phyloP scores from a whole-genome alignment of 2,888 invertebrate genomes.

The Spicauda simplicius region DNA sequence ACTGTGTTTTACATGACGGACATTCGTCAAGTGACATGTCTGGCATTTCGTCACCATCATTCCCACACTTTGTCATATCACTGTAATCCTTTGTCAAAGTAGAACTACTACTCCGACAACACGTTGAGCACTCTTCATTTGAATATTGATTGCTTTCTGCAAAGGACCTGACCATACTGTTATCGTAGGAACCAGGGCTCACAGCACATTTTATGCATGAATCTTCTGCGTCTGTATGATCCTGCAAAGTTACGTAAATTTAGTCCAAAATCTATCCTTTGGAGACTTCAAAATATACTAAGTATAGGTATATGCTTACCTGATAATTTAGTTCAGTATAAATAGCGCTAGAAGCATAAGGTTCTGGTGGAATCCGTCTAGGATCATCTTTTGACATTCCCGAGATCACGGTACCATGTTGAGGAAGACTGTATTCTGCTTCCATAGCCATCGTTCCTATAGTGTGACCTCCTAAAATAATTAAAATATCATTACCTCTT shows the following conservation, averaged over 20 bases:
- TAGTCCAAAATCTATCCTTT: neutral
- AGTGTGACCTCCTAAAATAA: constrained; percentile 66
- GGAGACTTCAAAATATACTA: neutral
- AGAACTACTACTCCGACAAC: constrained; percentile 76
- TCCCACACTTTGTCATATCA: constrained; percentile 81
- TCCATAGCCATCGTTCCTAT: constrained; percentile 77
- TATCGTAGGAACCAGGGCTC: constrained; percentile 83
- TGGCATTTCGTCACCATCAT: constrained; percentile 69
- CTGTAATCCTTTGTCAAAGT: constrained; percentile 80
- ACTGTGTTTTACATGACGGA: constrained; percentile 77
- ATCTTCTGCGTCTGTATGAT: constrained; percentile 80
- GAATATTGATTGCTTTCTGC: constrained; percentile 79
- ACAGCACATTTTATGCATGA: constrained; percentile 83
- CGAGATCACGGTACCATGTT: constrained; percentile 67
- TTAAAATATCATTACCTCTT: neutral
- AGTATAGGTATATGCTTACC: constrained; percentile 49
- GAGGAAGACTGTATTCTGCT: constrained; percentile 78
- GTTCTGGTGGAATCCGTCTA: constrained; percentile 83
- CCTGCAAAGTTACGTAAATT: constrained; percentile 55
- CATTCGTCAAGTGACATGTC: constrained; percentile 78
- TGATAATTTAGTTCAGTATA: constrained; percentile 80
- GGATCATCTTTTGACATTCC: constrained; percentile 68
- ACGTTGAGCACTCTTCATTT: constrained; percentile 79
- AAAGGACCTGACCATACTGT: constrained; percentile 78
- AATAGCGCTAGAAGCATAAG: constrained; percentile 90